Evolutionary conservation across 2,797 vertebrate species (phyloP).

Genomic region (Pseudocheirus occidentalis): DNA sequence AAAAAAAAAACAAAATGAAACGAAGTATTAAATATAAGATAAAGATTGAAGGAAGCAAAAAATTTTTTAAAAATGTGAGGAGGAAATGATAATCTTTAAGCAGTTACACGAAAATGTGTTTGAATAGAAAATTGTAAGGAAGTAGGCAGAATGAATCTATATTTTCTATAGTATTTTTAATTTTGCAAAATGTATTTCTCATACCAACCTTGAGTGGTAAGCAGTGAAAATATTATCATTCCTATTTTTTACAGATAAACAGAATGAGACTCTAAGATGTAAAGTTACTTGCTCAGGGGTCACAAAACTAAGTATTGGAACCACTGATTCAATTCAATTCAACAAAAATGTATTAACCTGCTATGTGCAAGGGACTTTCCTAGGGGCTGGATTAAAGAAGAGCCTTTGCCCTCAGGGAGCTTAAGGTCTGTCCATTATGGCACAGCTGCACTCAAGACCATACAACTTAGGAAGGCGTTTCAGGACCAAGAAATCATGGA

Average conservation of each 20-base stretch:
- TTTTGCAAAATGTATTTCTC: not conserved
- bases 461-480: not conserved
- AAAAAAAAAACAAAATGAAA: slow-evolving; percentile 1
- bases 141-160: not conserved
- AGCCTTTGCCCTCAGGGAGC: not conserved
- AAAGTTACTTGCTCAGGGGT: not conserved
- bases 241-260: not conserved
- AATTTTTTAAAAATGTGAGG: not conserved
- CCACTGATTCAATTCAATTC: not conserved
- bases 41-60: not conserved
- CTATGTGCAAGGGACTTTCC: not conserved
- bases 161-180: not conserved
- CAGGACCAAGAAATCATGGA: not conserved
- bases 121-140: not conserved
- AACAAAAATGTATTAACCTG: not conserved
- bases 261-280: not conserved
- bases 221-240: not conserved
- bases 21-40: slow-evolving; percentile 27
- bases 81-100: slow-evolving; percentile 1
- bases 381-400: not conserved
- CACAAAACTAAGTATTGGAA: not conserved
- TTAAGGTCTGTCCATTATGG: not conserved
- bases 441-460: not conserved
- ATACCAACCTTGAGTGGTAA: not conserved
- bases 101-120: slow-evolving; percentile 9